phyloP scores from a whole-genome alignment of 2,888 invertebrate species.

The Creontiades dilutus region DNA sequence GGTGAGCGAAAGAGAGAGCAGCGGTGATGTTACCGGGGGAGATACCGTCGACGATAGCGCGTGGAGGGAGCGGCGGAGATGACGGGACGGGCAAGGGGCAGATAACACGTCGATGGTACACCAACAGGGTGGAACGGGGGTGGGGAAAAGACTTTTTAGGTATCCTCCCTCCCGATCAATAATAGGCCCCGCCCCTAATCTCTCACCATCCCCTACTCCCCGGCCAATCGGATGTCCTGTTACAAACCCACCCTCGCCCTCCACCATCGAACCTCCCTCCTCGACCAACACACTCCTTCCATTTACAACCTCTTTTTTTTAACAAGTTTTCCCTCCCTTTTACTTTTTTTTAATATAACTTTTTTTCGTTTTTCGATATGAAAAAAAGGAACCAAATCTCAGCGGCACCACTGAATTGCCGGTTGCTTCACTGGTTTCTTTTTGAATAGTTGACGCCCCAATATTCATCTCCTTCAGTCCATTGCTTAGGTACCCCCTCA shows the following conservation, averaged over 20 bases:
- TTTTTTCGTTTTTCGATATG: conserved; percentile 20
- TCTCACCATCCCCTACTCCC: neutral
- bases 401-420: neutral
- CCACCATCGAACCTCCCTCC: neutral
- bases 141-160: neutral
- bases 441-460: conserved; percentile 1
- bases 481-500: neutral
- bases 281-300: neutral
- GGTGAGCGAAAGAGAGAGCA: neutral
- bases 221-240: neutral
- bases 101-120: neutral
- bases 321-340: neutral
- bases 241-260: neutral
- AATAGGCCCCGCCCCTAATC: conserved; percentile 14
- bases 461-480: neutral
- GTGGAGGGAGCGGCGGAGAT: neutral
- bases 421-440: neutral
- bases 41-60: neutral
- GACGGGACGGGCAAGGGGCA: neutral
- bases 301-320: neutral
- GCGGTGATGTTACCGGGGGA: neutral
- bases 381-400: neutral
- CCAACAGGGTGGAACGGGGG: neutral
- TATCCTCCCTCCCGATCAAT: conserved; percentile 20
- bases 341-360: conserved; percentile 12